Conservation (phyloP, 2,113 vertebrate genomes). For the Podilymbus podiceps region DNA sequence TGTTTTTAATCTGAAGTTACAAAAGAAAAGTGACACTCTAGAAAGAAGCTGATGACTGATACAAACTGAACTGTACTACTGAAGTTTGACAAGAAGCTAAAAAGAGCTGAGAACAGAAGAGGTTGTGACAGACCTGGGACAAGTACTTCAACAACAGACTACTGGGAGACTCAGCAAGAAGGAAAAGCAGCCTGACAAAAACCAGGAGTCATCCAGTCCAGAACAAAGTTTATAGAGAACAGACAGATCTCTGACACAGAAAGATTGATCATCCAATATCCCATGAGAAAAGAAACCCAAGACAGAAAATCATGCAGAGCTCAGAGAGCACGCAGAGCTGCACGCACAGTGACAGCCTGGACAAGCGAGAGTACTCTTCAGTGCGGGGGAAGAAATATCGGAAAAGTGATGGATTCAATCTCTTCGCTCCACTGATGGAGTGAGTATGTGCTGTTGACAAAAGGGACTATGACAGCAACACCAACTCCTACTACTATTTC, state of each 20-base stretch:
- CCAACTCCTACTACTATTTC: neutral
- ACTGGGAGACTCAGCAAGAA: neutral
- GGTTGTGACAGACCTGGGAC: neutral
- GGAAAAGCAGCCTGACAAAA: neutral
- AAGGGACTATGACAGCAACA: neutral
- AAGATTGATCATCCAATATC: constrained; percentile 12
- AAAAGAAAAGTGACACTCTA: neutral
- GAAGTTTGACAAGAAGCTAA: neutral
- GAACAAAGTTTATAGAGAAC: neutral
- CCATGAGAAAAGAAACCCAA: neutral
- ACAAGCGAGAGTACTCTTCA: neutral
- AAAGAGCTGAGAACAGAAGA: neutral
- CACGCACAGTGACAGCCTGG: neutral
- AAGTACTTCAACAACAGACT: neutral
- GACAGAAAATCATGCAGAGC: neutral
- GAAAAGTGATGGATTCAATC: neutral
- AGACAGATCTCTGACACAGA: neutral
- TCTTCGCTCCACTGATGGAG: neutral
- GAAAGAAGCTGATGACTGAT: neutral
- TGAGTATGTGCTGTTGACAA: neutral
- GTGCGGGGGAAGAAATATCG: neutral
- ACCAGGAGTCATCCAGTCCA: neutral
- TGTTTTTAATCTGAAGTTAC: neutral
- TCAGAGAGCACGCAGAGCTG: neutral
- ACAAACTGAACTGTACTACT: neutral